Evolutionary conservation across 2,797 vertebrate genomes (phyloP).

Genomic region (Pangasius djambal): DNA sequence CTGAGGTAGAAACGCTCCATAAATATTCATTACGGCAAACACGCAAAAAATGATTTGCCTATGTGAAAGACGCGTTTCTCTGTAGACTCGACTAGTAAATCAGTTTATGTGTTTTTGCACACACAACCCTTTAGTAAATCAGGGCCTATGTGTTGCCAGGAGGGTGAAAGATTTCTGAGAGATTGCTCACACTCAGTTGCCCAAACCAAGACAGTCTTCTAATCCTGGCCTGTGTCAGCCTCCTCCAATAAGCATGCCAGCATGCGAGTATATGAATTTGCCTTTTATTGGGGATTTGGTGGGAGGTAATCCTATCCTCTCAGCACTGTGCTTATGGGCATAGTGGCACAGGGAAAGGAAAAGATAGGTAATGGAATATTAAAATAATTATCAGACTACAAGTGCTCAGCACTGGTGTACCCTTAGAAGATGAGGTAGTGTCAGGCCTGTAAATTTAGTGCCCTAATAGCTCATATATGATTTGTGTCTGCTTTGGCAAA

Average conservation of each 20-base stretch:
- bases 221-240: constrained; percentile 59
- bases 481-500: constrained; percentile 46
- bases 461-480: constrained; percentile 27
- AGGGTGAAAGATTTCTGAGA: constrained; percentile 34
- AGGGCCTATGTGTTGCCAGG: constrained; percentile 7
- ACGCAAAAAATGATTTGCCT: neutral
- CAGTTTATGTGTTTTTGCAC: constrained; percentile 8
- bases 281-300: constrained; percentile 68
- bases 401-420: constrained; percentile 28
- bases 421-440: constrained; percentile 31
- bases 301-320: constrained; percentile 70
- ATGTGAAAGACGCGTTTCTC: neutral
- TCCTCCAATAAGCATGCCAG: constrained; percentile 67
- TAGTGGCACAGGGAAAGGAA: constrained; percentile 48
- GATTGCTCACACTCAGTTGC: constrained; percentile 56
- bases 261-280: constrained; percentile 69
- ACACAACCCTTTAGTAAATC: constrained; percentile 7
- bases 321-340: constrained; percentile 57
- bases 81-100: neutral
- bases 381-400: constrained; percentile 24
- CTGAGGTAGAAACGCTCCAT: neutral
- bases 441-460: constrained; percentile 39
- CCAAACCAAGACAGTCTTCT: constrained; percentile 56
- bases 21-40: constrained; percentile 13
- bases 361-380: constrained; percentile 60